phyloP scores from a whole-genome alignment of 2,113 vertebrate genomes.

The Holacanthus passer region DNA sequence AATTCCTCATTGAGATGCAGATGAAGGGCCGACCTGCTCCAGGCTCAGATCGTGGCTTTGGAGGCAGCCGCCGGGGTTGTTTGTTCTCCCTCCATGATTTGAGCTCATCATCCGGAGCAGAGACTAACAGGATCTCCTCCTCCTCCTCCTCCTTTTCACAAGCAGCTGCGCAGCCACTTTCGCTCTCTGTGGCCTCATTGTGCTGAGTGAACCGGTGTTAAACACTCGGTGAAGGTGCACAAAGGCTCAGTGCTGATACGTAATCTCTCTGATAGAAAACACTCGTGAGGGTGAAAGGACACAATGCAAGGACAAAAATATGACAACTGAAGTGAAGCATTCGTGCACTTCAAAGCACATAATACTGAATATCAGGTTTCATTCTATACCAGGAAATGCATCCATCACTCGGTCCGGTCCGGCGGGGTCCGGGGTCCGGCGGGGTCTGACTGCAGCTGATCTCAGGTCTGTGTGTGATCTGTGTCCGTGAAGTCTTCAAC shows the following conservation, averaged over 20 bases:
- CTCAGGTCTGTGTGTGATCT: too few species aligned
- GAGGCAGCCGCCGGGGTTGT: constrained; percentile 31
- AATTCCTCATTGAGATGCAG: constrained; percentile 70
- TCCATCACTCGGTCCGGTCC: too few species aligned
- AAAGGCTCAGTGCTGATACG: not conserved
- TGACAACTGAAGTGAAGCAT: not conserved
- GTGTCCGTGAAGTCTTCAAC: too few species aligned
- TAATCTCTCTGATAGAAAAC: constrained; percentile 2
- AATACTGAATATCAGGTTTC: not conserved
- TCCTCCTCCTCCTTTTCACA: constrained; percentile 34
- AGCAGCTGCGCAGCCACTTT: constrained; percentile 45
- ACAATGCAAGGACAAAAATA: not conserved
- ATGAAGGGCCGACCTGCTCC: constrained; percentile 49
- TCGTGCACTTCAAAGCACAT: not conserved
- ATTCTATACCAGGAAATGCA: not conserved
- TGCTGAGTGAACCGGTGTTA: constrained; percentile 16
- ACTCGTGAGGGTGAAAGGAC: not conserved
- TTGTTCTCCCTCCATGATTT: constrained; percentile 52
- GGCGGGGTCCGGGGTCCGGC: too few species aligned
- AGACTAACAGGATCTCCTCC: constrained; percentile 46
- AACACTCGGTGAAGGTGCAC: not conserved
- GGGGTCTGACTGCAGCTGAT: too few species aligned
- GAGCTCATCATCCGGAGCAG: constrained; percentile 29
- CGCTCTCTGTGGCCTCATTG: constrained; percentile 36
- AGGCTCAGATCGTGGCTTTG: constrained; percentile 40